Base-by-base conservation (phyloP, 2,797 vertebrate genomes). In the Muscicapa comitata region DNA sequence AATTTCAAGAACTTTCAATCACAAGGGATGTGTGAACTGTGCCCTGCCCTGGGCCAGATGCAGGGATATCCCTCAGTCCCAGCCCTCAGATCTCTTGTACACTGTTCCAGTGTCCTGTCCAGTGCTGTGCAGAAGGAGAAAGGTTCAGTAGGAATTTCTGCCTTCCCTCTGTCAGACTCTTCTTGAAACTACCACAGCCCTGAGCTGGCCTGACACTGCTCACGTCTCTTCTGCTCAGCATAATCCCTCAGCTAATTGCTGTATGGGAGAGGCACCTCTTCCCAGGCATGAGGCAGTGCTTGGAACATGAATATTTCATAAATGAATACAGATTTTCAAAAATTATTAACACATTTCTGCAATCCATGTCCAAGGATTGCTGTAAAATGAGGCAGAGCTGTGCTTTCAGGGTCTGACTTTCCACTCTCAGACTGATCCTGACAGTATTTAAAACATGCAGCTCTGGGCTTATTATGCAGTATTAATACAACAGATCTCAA, bases 401-500 rank as follows among this genome's bases (percentile, higher is more conserved):
- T 40, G 54, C 37, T 88, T 78, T 75, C 76, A 55, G 79, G 63
- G 33, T 55, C 62, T 75, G 16, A 7, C 51, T 90, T 81, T 78
- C 62, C 51, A 31, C 35, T n/a, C 68, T 38, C 71, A 58, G 31
- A 29, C 47, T 59, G 28, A 83, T 83, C 57, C 71, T 61, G 65
- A 58, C 54, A 65, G 31, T 48, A 42, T 66, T 83, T 91, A 68
- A 86, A 87, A 61, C n/a, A 43, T 6, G 45, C 19, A 72, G 35
- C 83, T 80, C 45, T 11, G 15, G 68, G 19, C 53, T 74, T 67
- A 23, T 63, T 80, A 68, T 55, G 65, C 83, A 86, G 47, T 37
- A 91, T 92, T 89, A 93, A 91, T 71, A 77, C 78, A 82, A 75
- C 40, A 72, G 31, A 78, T 53, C 75, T 85, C 75, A 86, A 81